phyloP scores from a whole-genome alignment of 2,797 vertebrate genomes.

The Molossus molossus region DNA sequence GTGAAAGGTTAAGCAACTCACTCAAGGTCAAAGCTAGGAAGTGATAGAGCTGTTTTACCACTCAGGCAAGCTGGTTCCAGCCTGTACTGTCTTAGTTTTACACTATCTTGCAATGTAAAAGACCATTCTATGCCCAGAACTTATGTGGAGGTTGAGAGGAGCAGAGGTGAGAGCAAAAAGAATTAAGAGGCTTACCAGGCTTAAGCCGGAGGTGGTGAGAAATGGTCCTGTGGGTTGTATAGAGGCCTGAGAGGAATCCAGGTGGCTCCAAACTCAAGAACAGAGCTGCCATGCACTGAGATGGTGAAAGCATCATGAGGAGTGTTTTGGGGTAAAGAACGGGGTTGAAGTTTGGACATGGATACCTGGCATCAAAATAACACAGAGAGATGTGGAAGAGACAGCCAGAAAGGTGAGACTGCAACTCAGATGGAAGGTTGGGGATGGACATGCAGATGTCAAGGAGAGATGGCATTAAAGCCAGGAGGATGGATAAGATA shows the following conservation, averaged over 20 bases:
- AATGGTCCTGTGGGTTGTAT: neutral
- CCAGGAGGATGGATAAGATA: neutral
- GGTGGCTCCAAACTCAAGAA: neutral
- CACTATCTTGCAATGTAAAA: conserved; percentile 11
- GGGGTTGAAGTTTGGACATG: neutral
- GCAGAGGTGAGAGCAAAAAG: neutral
- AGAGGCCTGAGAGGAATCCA: neutral
- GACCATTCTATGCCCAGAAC: neutral
- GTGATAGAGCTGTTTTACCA: neutral
- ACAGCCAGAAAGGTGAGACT: neutral
- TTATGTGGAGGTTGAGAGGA: neutral
- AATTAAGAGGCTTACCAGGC: conserved; percentile 24
- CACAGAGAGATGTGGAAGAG: neutral
- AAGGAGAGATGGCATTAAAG: neutral
- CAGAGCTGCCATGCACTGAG: neutral
- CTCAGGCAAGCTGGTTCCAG: neutral
- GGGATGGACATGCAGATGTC: neutral
- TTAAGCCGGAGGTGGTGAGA: neutral
- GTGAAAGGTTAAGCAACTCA: conserved; percentile 43
- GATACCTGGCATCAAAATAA: conserved; percentile 26
- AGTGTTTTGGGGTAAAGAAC: neutral
- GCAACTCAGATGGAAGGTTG: neutral
- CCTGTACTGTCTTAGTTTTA: neutral
- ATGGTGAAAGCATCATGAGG: neutral
- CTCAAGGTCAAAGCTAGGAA: conserved; percentile 60